Evolutionary conservation across 2,113 vertebrate genomes (phyloP).

Genomic region (Prolemur simus): DNA sequence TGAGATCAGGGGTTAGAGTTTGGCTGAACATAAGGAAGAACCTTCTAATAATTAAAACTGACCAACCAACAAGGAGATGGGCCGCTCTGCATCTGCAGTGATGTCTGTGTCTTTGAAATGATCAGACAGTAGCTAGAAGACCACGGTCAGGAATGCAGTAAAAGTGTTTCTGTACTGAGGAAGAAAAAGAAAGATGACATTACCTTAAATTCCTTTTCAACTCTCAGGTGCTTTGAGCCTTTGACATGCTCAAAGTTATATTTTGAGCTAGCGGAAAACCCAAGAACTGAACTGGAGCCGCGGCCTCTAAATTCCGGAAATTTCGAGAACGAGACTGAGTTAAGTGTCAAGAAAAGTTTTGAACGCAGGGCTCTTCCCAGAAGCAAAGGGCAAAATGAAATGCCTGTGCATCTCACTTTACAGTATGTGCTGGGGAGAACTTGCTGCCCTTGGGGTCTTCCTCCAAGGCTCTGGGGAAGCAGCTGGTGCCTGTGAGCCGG

Average conservation of each 20-base stretch:
- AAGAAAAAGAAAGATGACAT: not conserved
- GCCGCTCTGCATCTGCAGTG: not conserved
- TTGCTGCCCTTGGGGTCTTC: not conserved
- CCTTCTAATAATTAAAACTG: not conserved
- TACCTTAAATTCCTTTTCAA: not conserved
- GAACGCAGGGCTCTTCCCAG: not conserved
- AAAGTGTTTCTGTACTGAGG: not conserved
- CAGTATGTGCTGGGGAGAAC: not conserved
- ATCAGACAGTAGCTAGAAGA: not conserved
- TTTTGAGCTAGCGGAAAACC: not conserved
- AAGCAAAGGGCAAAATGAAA: not conserved
- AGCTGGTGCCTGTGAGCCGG: not conserved
- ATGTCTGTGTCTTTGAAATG: not conserved
- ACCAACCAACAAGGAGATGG: not conserved
- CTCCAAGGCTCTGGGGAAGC: not conserved
- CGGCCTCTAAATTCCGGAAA: not conserved
- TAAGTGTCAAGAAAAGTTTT: not conserved
- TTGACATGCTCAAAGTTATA: not conserved
- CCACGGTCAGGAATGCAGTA: not conserved
- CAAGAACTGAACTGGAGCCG: not conserved
- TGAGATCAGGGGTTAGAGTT: not conserved
- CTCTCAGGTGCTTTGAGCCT: not conserved
- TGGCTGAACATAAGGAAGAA: not conserved
- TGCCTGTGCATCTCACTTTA: not conserved
- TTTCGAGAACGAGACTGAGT: not conserved